Evolutionary conservation across 1,140 invertebrate genomes (phyloP).

Genomic region (Pogonus chalceus): DNA sequence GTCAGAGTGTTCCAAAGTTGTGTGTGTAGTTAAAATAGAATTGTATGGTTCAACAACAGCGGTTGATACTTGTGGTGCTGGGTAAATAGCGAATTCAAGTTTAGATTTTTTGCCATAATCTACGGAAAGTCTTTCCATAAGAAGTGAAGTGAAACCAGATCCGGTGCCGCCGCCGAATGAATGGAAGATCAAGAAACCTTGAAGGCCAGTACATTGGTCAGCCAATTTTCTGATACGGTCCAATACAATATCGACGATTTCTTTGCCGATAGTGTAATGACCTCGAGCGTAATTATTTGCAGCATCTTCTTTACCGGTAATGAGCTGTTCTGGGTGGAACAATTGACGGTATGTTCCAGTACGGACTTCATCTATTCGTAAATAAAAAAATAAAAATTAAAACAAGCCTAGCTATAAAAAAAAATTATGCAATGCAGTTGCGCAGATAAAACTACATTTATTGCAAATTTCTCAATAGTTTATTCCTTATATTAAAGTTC

Average conservation of each 20-base stretch:
- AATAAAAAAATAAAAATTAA: neutral
- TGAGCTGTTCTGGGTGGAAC: slow-evolving; percentile 57
- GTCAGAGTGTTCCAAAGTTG: slow-evolving; percentile 63
- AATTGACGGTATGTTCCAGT: slow-evolving; percentile 11
- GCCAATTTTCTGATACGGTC: slow-evolving; percentile 45
- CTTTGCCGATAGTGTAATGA: slow-evolving; percentile 47
- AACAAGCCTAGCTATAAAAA: neutral
- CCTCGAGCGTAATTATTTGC: slow-evolving; percentile 62
- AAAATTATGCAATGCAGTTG: neutral
- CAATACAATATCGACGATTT: slow-evolving; percentile 51
- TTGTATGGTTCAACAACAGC: slow-evolving; percentile 86
- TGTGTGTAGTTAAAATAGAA: slow-evolving; percentile 66
- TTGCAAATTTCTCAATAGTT: too few relatives aligned
- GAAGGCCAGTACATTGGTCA: slow-evolving; percentile 46
- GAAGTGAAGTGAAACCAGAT: slow-evolving; percentile 50
- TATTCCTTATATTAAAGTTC: neutral
- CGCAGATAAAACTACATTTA: too few relatives aligned
- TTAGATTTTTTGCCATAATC: slow-evolving; percentile 53
- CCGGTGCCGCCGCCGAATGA: slow-evolving; percentile 69
- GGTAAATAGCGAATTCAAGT: slow-evolving; percentile 57
- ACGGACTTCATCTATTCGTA: neutral
- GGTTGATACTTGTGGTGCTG: slow-evolving; percentile 56
- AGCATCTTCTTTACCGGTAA: slow-evolving; percentile 70
- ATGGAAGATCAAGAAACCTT: slow-evolving; percentile 67
- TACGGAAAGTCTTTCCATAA: slow-evolving; percentile 44